These are phyloP conservation scores for Psilopogon haemacephalus DNA, from an alignment of 2,113 vertebrate species.

Conservation along the genomic window DNA sequence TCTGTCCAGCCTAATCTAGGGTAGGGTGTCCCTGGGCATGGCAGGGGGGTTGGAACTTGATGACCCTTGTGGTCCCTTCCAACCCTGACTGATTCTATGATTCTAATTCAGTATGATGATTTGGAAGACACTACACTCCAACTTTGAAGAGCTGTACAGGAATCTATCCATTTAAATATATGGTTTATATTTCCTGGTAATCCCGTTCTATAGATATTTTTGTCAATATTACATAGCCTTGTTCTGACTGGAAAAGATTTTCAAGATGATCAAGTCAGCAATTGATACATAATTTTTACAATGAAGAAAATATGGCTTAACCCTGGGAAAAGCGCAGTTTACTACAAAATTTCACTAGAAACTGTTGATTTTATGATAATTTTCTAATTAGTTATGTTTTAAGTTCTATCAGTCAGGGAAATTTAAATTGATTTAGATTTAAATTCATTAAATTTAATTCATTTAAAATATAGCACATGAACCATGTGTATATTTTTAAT, in stretches of 20 bases:
- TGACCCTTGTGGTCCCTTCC: too few species aligned
- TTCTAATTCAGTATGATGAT: not conserved
- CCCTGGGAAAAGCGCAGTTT: not conserved
- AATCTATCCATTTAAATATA: not conserved
- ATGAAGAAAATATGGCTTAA: not conserved
- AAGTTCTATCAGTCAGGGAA: not conserved
- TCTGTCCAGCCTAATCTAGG: too few species aligned
- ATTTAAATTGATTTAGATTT: not conserved
- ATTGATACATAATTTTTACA: too few species aligned
- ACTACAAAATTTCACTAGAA: not conserved
- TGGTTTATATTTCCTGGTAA: not conserved
- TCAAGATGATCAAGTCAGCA: too few species aligned
- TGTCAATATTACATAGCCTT: not conserved
- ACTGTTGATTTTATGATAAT: not conserved
- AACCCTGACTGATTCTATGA: too few species aligned
- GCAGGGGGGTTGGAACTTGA: too few species aligned
- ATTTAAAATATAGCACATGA: not conserved
- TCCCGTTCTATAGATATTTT: not conserved
- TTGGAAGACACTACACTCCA: not conserved
- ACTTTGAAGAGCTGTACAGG: not conserved
- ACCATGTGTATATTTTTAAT: not conserved
- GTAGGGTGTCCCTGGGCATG: too few species aligned
- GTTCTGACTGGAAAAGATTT: too few species aligned
- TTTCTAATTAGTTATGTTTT: not conserved
- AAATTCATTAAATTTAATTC: not conserved